These are phyloP conservation scores for Saccostrea cuccullata DNA, from an alignment of 1,140 invertebrate genomes.

Conservation along the genomic window DNA sequence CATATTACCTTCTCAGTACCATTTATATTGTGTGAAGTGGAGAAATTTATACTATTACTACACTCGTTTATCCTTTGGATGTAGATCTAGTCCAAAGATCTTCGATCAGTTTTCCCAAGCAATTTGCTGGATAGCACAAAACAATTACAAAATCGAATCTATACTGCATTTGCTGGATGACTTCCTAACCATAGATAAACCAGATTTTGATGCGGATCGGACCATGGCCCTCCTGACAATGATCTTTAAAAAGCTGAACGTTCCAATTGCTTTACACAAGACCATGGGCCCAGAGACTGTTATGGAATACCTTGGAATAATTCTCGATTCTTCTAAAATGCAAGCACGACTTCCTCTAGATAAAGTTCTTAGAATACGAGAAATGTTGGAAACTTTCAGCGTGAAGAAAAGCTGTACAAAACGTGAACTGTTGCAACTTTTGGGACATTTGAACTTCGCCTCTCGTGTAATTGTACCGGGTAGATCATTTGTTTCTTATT, in stretches of 20 bases:
- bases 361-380: no score
- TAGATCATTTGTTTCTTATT: constrained; percentile 46
- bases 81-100: no score
- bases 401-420: no score
- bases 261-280: constrained; percentile 21
- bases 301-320: constrained; percentile 48
- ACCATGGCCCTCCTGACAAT: constrained; percentile 1
- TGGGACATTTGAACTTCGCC: constrained; percentile 46
- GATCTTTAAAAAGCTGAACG: background rate
- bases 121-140: no score
- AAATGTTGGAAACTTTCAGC: no score
- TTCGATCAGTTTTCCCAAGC: no score
- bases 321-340: constrained; percentile 44
- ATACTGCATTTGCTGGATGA: no score
- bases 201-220: background rate
- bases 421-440: constrained; percentile 43
- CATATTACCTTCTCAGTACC: no score
- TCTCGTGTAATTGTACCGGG: constrained; percentile 33
- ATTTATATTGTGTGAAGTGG: no score
- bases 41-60: no score
- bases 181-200: background rate
- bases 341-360: constrained; percentile 45
- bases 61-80: no score
- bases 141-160: no score
- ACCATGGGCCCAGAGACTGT: constrained; percentile 36